Evolutionary conservation across 2,797 vertebrate species (phyloP), one percentile per base, ranked within the genome.

Genomic region (Acrossocheilus wenchowensis): DNA sequence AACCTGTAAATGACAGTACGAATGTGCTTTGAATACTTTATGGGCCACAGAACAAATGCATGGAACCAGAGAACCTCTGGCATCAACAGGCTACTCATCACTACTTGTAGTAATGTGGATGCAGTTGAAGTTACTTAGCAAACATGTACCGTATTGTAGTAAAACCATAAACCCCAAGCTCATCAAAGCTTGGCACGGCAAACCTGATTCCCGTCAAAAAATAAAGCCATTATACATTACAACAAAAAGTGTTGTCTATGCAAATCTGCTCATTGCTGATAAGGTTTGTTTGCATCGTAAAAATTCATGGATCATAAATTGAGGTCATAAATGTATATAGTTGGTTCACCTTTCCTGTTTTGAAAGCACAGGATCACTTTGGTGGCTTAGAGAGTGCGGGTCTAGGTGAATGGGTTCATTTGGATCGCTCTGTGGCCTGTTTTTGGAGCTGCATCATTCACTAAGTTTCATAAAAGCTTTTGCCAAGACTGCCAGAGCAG

Each of bases 331-430:
- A 69, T 80, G 26, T 43, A 36, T 45, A 72, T 39, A 14, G 15
- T 15, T 30, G 23, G 64, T 57, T 21, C 17, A 39, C 78, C 5
- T 14, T 43, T 77, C 50, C 17, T 74, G 74, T 66, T 82, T 82
- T 75, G 64, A 82, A 45, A 12, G 85, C 79, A 48, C 52, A 60
- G 9, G 72, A 52, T 52, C 39, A 15, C 64, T 83, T 64, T 66
- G 21, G 26, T 71, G 26, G 50, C 34, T 62, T 2, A 41, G 5
- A 54, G 41, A 78, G 73, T 26, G 52, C 60, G 57, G 41, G 34
- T 72, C 34, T 5, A 84, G 89, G 91, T 92, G 88, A 92, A 52
- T 48, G 84, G 78, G 91, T 92, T 91, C 88, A 84, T 87, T 90
- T 89, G 86, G 86, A 85, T 77, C 72, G 21, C 79, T 34, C 64